These are phyloP conservation scores for Pogonocherus hispidulus DNA, from an alignment of 2,888 invertebrate genomes.

Conservation along the genomic window DNA sequence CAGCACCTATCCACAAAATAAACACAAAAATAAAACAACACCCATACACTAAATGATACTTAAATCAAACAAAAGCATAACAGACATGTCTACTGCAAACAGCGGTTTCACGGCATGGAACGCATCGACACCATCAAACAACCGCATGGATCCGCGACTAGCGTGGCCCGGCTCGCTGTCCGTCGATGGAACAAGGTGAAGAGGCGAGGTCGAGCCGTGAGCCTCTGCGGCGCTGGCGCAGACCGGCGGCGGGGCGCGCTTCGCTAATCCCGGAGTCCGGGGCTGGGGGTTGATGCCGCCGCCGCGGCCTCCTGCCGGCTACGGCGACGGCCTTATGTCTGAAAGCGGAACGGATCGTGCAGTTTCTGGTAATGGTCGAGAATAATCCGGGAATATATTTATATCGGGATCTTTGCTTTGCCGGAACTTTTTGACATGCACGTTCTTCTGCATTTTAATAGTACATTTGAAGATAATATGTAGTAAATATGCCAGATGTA, in stretches of 20 bases:
- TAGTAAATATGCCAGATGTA: too few relatives aligned
- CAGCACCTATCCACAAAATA: slow-evolving; percentile 28
- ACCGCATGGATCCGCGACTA: slow-evolving; percentile 30
- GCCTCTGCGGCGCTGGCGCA: slow-evolving; percentile 41
- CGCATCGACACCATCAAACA: slow-evolving; percentile 29
- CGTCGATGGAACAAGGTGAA: slow-evolving; percentile 54
- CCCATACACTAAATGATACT: slow-evolving; percentile 25
- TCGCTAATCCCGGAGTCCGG: slow-evolving; percentile 37
- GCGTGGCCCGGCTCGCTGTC: slow-evolving; percentile 32
- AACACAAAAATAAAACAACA: slow-evolving; percentile 29
- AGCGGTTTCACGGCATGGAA: slow-evolving; percentile 18
- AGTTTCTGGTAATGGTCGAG: slow-evolving; percentile 15
- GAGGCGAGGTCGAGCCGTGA: slow-evolving; percentile 58
- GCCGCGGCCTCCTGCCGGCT: slow-evolving; percentile 17
- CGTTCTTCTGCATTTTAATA: not conserved
- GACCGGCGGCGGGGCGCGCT: slow-evolving; percentile 30
- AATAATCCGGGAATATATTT: not conserved
- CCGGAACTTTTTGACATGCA: not conserved
- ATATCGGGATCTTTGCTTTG: not conserved
- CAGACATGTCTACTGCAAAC: slow-evolving; percentile 30
- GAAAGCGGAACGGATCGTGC: slow-evolving; percentile 5
- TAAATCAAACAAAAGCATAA: slow-evolving; percentile 21
- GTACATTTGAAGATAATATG: not conserved
- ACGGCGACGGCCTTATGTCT: slow-evolving; percentile 23
- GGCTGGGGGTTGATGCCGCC: slow-evolving; percentile 31